phyloP scores from a whole-genome alignment of 2,113 vertebrate species.

The Cyprinodon brontotheroides region DNA sequence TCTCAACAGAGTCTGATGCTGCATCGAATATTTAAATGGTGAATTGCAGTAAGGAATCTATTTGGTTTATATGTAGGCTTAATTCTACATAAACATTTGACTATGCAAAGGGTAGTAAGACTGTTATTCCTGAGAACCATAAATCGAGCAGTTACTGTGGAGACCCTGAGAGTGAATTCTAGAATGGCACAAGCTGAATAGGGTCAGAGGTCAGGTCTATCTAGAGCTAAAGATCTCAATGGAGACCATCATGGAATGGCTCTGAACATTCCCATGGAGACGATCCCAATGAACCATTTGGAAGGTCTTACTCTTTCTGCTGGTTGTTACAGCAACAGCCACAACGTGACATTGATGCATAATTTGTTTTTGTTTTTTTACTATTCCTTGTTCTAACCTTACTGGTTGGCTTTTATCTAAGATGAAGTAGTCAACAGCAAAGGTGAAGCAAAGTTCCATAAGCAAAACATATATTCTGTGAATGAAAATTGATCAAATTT shows the following conservation, averaged over 20 bases:
- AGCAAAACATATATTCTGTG: neutral
- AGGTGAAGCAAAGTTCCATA: neutral
- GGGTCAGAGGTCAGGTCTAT: slow-evolving; percentile 58
- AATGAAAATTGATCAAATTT: neutral
- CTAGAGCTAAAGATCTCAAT: slow-evolving; percentile 53
- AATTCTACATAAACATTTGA: neutral
- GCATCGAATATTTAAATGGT: neutral
- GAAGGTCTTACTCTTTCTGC: slow-evolving; percentile 47
- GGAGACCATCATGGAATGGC: slow-evolving; percentile 54
- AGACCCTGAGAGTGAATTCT: slow-evolving; percentile 24
- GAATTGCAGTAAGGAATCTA: neutral
- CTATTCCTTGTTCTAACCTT: slow-evolving; percentile 46
- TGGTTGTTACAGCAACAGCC: slow-evolving; percentile 78
- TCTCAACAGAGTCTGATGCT: neutral
- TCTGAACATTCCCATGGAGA: slow-evolving; percentile 68
- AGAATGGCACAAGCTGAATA: slow-evolving; percentile 50
- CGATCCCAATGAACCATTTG: slow-evolving; percentile 48
- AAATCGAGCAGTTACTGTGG: neutral
- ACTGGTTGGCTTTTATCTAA: slow-evolving; percentile 37
- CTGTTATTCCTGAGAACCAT: neutral
- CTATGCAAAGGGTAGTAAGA: neutral
- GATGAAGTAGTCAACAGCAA: too few relatives aligned
- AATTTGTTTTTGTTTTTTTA: slow-evolving; percentile 43
- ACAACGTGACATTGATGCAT: slow-evolving; percentile 66
- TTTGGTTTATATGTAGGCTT: neutral